phyloP scores from a whole-genome alignment of 2,888 invertebrate species.

The Iphiclides podalirius region DNA sequence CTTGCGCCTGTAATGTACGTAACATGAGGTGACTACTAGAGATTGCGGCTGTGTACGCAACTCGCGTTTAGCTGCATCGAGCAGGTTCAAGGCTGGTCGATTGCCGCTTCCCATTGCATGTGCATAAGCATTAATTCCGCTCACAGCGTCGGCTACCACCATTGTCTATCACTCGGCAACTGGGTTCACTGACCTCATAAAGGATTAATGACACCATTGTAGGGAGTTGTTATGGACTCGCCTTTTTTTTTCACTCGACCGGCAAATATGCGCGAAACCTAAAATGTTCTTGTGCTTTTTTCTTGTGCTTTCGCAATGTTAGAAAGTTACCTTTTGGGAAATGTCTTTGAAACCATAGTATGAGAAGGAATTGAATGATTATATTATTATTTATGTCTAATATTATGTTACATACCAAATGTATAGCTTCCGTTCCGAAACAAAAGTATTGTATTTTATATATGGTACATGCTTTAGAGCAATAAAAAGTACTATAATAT shows the following conservation, averaged over 20 bases:
- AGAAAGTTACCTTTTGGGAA: constrained; percentile 1
- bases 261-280: constrained; percentile 36
- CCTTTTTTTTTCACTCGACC: constrained; percentile 53
- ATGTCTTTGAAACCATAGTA: too few relatives aligned
- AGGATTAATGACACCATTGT: constrained; percentile 76
- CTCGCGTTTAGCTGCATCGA: constrained; percentile 62
- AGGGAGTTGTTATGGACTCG: constrained; percentile 49
- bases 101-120: constrained; percentile 71
- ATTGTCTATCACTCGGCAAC: constrained; percentile 73
- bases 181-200: constrained; percentile 68
- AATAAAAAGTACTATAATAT: too few relatives aligned
- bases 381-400: too few relatives aligned
- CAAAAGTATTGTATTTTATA: too few relatives aligned
- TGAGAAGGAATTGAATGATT: too few relatives aligned
- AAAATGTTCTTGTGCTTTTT: too few relatives aligned
- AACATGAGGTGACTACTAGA: constrained; percentile 61
- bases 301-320: background rate
- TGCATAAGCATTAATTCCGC: constrained; percentile 72
- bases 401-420: too few relatives aligned
- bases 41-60: constrained; percentile 64
- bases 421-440: too few relatives aligned
- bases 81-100: constrained; percentile 78
- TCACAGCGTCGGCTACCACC: constrained; percentile 73
- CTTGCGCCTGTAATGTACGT: constrained; percentile 22
- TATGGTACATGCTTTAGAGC: too few relatives aligned